Base-by-base conservation (phyloP, 2,797 vertebrate genomes). In the Varecia variegata region DNA sequence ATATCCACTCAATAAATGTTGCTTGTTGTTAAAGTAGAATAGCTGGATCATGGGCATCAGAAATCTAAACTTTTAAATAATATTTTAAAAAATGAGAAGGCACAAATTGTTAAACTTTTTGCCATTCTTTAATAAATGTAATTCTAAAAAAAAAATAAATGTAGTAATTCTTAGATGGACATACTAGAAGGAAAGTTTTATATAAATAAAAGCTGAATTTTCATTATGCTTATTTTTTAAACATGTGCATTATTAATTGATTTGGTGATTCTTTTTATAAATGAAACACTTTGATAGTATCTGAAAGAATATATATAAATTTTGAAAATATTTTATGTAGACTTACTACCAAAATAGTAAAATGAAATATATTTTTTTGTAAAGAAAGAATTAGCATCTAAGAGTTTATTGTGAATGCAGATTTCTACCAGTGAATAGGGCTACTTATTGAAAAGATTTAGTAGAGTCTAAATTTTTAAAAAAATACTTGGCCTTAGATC, bases 321-420 rank as follows among this genome's bases (percentile, higher is more conserved):
- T 87, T 93, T 92, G 43, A 77, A 86, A 91, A 83, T 74, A 25
- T 82, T 90, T 92, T 87, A 70, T 21, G 4, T 90, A 86, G 95
- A 71, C 13, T 74, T 90, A 80, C 43, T 81, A 13, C 43, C 81
- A 25, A 76, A 80, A 85, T 81, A 68, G 6, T 93, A 40, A 95
- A 67, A 47, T 80, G 1, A 70, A 92, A 40, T 60, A 1, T 83
- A 56, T 88, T 81, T 83, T 82, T 93, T n/a, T 94, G n/a, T 30
- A 60, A 82, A 65, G 32, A 73, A 54, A 83, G n/a, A 81, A 60
- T 80, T 73, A 70, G 47, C 12, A 92, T 5, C 13, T 84, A 38
- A n/a, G 5, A 70, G 83, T 77, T n/a, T 70, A 47, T 45, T 93
- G 3, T 74, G 32, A 74, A 73, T 92, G 45, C 18, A 73, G n/a